phyloP scores from a whole-genome alignment of 2,888 invertebrate genomes.

The Nomada ferruginata region DNA sequence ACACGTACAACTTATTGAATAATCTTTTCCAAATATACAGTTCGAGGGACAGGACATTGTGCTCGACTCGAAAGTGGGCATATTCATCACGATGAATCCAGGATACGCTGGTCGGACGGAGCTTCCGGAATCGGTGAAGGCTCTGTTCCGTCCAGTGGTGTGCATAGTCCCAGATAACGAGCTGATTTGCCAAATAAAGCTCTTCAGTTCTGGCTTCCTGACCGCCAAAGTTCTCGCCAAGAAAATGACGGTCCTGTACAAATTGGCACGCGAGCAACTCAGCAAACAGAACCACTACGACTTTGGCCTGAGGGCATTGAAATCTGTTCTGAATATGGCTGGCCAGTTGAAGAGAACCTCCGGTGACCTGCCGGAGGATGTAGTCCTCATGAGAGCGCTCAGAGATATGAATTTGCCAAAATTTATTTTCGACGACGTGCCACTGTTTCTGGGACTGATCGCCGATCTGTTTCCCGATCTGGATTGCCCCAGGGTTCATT shows the following conservation, averaged over 20 bases:
- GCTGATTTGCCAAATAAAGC: constrained; percentile 95
- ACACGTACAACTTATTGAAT: not conserved
- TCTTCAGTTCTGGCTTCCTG: constrained; percentile 96
- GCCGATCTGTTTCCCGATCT: constrained; percentile 95
- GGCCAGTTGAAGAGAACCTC: constrained; percentile 93
- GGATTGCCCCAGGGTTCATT: constrained; percentile 94
- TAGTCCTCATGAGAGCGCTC: constrained; percentile 95
- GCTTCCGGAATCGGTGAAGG: constrained; percentile 96
- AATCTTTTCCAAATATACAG: constrained; percentile 82
- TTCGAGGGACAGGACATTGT: constrained; percentile 93
- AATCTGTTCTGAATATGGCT: constrained; percentile 95
- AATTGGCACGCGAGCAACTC: constrained; percentile 93
- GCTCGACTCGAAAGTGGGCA: constrained; percentile 93
- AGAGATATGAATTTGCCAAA: constrained; percentile 97
- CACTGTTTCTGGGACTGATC: constrained; percentile 94
- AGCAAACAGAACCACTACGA: constrained; percentile 98
- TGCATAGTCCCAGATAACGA: constrained; percentile 96
- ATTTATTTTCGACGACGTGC: constrained; percentile 96
- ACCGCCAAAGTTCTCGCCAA: constrained; percentile 95
- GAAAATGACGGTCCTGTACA: constrained; percentile 97
- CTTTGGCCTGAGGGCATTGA: constrained; percentile 96
- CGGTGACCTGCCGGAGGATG: constrained; percentile 92
- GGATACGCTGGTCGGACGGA: constrained; percentile 97
- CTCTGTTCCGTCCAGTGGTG: constrained; percentile 95
- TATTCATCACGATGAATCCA: constrained; percentile 98